These are phyloP conservation scores for Tenthredo distinguenda DNA, from an alignment of 2,888 invertebrate species.

Conservation along the genomic window DNA sequence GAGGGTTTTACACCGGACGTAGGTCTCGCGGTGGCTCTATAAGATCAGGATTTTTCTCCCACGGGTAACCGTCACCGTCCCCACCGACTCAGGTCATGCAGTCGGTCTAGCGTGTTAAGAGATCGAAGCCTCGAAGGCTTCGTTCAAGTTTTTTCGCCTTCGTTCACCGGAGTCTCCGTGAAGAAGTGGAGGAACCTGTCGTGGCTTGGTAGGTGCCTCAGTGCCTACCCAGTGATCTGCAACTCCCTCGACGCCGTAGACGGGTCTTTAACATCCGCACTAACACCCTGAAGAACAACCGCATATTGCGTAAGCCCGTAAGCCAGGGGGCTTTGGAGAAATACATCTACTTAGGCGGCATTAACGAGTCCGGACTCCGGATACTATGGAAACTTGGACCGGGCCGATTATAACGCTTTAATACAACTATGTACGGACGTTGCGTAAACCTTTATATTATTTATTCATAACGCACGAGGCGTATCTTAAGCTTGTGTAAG, in stretches of 20 bases:
- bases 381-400: slow-evolving; percentile 11
- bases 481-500: neutral
- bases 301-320: slow-evolving; percentile 6
- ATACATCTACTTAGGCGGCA: too few relatives aligned
- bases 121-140: slow-evolving; percentile 62
- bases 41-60: slow-evolving; percentile 62
- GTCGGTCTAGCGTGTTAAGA: slow-evolving; percentile 67
- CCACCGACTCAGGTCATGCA: slow-evolving; percentile 56
- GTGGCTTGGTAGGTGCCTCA: slow-evolving; percentile 15
- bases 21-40: neutral
- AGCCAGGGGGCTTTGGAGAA: neutral
- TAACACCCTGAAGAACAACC: slow-evolving; percentile 3
- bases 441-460: slow-evolving; percentile 28
- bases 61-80: slow-evolving; percentile 61
- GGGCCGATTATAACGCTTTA: neutral
- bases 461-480: slow-evolving; percentile 22
- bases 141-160: slow-evolving; percentile 57
- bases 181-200: slow-evolving; percentile 51
- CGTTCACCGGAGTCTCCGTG: slow-evolving; percentile 35
- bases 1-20: neutral
- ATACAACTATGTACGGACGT: slow-evolving; percentile 2
- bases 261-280: slow-evolving; percentile 47
- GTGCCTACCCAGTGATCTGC: slow-evolving; percentile 62
- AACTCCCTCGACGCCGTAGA: slow-evolving; percentile 58
- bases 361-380: neutral